phyloP scores from a whole-genome alignment of 2,888 invertebrate species.

The Volucella bombylans region DNA sequence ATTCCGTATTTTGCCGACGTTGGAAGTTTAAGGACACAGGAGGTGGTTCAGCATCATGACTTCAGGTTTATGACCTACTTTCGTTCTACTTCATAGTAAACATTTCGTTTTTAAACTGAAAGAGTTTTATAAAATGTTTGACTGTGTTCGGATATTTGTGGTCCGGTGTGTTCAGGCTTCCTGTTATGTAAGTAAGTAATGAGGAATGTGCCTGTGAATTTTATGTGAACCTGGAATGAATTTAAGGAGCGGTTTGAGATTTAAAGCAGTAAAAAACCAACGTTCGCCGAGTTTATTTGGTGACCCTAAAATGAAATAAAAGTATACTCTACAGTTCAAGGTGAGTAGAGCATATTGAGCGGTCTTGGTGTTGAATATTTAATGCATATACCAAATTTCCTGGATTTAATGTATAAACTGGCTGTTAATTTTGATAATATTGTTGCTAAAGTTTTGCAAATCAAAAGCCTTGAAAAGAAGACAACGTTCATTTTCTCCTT shows the following conservation, averaged over 20 bases:
- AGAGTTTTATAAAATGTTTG: constrained; percentile 17
- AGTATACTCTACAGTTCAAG: no score
- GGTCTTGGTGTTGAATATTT: no score
- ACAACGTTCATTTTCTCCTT: no score
- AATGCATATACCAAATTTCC: no score
- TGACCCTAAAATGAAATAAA: no score
- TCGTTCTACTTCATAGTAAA: constrained; percentile 16
- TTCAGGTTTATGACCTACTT: constrained; percentile 50
- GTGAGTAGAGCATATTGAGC: no score
- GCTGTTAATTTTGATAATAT: no score
- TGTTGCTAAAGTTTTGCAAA: no score
- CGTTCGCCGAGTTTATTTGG: no score
- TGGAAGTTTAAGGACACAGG: background rate
- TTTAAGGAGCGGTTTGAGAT: background rate
- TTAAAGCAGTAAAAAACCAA: background rate
- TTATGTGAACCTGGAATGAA: background rate
- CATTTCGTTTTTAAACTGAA: background rate
- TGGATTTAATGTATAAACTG: no score
- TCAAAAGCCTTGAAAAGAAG: no score
- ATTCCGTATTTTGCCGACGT: background rate
- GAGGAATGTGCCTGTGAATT: background rate
- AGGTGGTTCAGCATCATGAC: constrained; percentile 21
- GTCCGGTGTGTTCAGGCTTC: background rate
- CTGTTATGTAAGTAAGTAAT: no score
- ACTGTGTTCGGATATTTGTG: constrained; percentile 16